Evolutionary conservation across 2,888 invertebrate species (phyloP).

Genomic region (Acleris laterana): DNA sequence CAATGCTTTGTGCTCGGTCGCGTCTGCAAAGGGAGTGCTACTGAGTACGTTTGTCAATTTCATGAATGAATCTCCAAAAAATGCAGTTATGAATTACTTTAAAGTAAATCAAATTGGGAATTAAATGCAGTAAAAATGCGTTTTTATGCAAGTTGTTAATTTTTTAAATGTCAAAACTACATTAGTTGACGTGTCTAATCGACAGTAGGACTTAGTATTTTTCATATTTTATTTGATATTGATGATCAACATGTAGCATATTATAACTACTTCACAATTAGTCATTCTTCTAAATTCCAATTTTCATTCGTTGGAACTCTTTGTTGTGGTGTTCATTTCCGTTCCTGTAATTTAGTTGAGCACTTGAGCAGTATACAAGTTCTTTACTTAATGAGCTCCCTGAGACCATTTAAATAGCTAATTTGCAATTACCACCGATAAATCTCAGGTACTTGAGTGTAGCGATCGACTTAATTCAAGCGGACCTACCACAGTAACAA

Average conservation of each 20-base stretch:
- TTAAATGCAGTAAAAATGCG: too few relatives aligned
- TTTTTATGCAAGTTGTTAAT: too few relatives aligned
- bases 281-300: too few relatives aligned
- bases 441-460: constrained; percentile 22
- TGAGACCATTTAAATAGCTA: constrained; percentile 24
- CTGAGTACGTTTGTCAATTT: constrained; percentile 15
- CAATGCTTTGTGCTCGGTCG: constrained; percentile 23
- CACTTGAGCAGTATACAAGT: background rate
- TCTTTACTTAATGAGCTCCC: constrained; percentile 9
- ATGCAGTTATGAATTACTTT: background rate
- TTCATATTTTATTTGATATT: too few relatives aligned
- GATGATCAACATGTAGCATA: too few relatives aligned
- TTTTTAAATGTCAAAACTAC: too few relatives aligned
- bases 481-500: background rate
- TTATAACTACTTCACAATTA: too few relatives aligned
- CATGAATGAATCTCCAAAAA: background rate
- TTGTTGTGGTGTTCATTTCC: too few relatives aligned
- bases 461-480: constrained; percentile 23
- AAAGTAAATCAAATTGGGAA: background rate
- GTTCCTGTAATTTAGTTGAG: background rate
- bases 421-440: constrained; percentile 23
- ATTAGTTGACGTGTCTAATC: too few relatives aligned
- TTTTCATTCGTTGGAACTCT: too few relatives aligned
- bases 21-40: constrained; percentile 6
- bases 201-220: too few relatives aligned